These are phyloP conservation scores for Patella vulgata DNA, from an alignment of 1,140 invertebrate species.

Conservation along the genomic window DNA sequence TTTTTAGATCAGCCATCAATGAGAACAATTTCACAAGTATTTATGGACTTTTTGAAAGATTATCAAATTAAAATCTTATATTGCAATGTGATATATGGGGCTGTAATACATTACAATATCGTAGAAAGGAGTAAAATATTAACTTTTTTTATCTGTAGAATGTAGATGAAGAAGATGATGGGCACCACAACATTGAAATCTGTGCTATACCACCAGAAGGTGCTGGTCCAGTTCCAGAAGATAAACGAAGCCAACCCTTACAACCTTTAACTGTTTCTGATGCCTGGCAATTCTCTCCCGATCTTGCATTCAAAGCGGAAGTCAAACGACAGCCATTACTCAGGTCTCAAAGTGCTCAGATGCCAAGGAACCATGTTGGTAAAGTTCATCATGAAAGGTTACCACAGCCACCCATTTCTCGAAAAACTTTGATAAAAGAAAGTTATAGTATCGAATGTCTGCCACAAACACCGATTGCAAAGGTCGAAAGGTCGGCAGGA, in stretches of 20 bases:
- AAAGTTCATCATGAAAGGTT: constrained; percentile 10
- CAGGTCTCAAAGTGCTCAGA: too few species aligned
- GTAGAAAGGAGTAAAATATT: too few species aligned
- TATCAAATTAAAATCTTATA: too few species aligned
- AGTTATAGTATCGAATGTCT: constrained; percentile 43
- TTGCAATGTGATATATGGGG: too few species aligned
- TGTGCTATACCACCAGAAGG: constrained; percentile 36
- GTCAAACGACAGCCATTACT: not conserved
- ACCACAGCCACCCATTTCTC: constrained; percentile 18
- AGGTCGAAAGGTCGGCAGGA: constrained; percentile 52
- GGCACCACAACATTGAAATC: constrained; percentile 40
- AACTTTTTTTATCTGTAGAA: too few species aligned
- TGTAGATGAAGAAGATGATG: constrained; percentile 19
- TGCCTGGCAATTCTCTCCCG: constrained; percentile 36
- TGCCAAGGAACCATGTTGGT: too few species aligned
- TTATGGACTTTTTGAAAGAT: too few species aligned
- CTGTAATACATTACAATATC: too few species aligned
- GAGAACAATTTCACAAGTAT: too few species aligned
- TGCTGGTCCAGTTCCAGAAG: constrained; percentile 18
- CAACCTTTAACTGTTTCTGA: constrained; percentile 35
- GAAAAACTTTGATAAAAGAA: constrained; percentile 38
- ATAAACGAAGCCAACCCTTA: constrained; percentile 9
- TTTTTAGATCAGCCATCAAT: too few species aligned
- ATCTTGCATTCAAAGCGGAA: constrained; percentile 17
- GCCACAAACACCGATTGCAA: constrained; percentile 24